Conservation (phyloP, 2,797 vertebrate species). For the Eutrigla gurnardus region DNA sequence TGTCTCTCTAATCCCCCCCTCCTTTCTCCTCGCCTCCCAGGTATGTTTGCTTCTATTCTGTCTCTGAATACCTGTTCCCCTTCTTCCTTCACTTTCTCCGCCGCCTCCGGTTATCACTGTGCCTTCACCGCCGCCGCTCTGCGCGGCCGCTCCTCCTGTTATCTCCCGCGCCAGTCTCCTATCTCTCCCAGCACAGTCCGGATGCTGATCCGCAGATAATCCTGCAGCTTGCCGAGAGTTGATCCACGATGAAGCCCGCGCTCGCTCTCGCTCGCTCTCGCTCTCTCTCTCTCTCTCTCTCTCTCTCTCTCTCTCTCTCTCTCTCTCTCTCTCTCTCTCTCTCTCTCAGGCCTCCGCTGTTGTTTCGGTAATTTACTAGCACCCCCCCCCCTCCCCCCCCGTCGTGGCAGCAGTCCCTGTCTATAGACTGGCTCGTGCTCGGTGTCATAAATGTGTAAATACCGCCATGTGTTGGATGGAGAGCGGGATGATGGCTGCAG, state of each 20-base stretch:
- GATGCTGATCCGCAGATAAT: slow-evolving; percentile 78
- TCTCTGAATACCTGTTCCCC: slow-evolving; percentile 45
- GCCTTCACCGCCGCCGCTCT: slow-evolving; percentile 54
- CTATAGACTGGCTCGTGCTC: slow-evolving; percentile 68
- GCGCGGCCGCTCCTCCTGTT: slow-evolving; percentile 67
- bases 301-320: slow-evolving; percentile 58
- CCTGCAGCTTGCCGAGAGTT: slow-evolving; percentile 70
- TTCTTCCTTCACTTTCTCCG: slow-evolving; percentile 26
- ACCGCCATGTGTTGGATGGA: slow-evolving; percentile 78
- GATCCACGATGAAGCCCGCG: slow-evolving; percentile 73
- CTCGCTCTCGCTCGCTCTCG: slow-evolving; percentile 34
- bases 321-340: slow-evolving; percentile 59
- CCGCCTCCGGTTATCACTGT: slow-evolving; percentile 43
- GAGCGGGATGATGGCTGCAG: slow-evolving; percentile 59
- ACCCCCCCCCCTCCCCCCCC: slow-evolving; percentile 12
- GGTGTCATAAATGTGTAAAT: slow-evolving; percentile 85
- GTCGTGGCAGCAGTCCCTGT: slow-evolving; percentile 52
- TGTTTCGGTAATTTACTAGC: slow-evolving; percentile 64
- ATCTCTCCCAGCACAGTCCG: slow-evolving; percentile 67
- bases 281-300: slow-evolving; percentile 61
- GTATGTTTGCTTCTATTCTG: slow-evolving; percentile 25
- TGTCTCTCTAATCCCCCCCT: slow-evolving; percentile 17
- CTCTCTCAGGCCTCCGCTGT: slow-evolving; percentile 55
- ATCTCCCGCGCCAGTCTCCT: slow-evolving; percentile 72
- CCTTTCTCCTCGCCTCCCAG: slow-evolving; percentile 27